These are phyloP conservation scores for Scomber scombrus DNA, from an alignment of 2,113 vertebrate genomes.

Conservation along the genomic window DNA sequence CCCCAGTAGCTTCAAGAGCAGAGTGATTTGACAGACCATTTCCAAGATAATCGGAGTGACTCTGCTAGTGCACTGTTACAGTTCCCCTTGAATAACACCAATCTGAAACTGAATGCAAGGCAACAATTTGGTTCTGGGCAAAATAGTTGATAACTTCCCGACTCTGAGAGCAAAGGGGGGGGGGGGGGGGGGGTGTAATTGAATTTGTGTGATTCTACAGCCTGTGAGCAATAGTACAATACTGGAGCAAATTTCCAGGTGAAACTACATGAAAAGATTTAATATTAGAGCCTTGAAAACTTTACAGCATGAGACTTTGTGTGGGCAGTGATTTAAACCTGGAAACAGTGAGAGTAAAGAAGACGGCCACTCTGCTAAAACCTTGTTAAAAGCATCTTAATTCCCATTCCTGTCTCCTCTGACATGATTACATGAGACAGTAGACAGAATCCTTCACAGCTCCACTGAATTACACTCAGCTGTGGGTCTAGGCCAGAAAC, in stretches of 20 bases:
- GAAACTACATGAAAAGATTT: slow-evolving; percentile 29
- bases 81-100: slow-evolving; percentile 56
- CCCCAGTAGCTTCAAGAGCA: slow-evolving; percentile 38
- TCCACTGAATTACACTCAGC: slow-evolving; percentile 76
- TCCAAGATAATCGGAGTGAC: slow-evolving; percentile 52
- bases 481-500: slow-evolving; percentile 73
- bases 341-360: slow-evolving; percentile 33
- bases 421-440: slow-evolving; percentile 80
- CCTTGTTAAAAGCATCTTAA: slow-evolving; percentile 72
- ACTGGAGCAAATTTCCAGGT: slow-evolving; percentile 10
- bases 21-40: slow-evolving; percentile 57
- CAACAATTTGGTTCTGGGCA: slow-evolving; percentile 17
- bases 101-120: slow-evolving; percentile 44
- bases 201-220: slow-evolving; percentile 22
- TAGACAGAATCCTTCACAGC: slow-evolving; percentile 76
- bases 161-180: slow-evolving; percentile 9
- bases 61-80: slow-evolving; percentile 29
- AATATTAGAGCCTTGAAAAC: slow-evolving; percentile 20
- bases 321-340: slow-evolving; percentile 27
- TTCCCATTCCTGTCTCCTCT: slow-evolving; percentile 67
- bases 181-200: too few species aligned
- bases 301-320: slow-evolving; percentile 13
- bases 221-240: slow-evolving; percentile 24
- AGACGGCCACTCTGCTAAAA: slow-evolving; percentile 34
- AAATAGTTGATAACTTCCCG: slow-evolving; percentile 37